Evolutionary conservation across 2,797 vertebrate species (phyloP).

Genomic region (Sebastes cheni): DNA sequence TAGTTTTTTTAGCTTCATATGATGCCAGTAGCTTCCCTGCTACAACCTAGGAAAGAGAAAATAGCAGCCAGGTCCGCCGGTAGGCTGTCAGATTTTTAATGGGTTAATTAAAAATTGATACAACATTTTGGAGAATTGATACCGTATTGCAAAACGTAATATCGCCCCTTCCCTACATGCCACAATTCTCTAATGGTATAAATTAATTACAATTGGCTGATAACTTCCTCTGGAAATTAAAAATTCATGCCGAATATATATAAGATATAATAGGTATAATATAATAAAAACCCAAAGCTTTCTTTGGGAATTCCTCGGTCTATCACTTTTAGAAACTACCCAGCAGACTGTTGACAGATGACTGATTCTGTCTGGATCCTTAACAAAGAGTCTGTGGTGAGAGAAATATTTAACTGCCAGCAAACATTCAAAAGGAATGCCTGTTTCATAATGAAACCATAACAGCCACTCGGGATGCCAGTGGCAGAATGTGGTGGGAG

Average conservation of each 20-base stretch:
- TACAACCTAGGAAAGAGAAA: too few relatives aligned
- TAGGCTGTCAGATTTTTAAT: too few relatives aligned
- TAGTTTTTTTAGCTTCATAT: not conserved
- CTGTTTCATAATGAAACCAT: conserved; percentile 43
- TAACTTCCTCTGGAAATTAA: not conserved
- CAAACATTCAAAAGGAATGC: conserved; percentile 41
- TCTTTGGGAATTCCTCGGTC: not conserved
- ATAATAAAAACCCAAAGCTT: not conserved
- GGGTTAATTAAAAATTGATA: not conserved
- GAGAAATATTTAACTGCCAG: conserved; percentile 37
- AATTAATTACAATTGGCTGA: not conserved
- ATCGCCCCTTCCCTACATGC: not conserved
- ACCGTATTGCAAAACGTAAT: not conserved
- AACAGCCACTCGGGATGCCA: conserved; percentile 35
- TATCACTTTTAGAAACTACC: not conserved
- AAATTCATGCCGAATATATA: not conserved
- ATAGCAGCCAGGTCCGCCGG: too few relatives aligned
- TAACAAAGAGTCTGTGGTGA: conserved; percentile 31
- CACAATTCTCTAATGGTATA: not conserved
- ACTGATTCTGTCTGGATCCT: conserved; percentile 11
- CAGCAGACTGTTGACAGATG: not conserved
- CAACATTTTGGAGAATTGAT: not conserved
- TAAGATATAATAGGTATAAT: not conserved
- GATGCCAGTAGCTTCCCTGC: too few relatives aligned
- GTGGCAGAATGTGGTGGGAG: conserved; percentile 37